Conservation (phyloP, 2,888 invertebrate genomes). For the Mayetiola destructor region DNA sequence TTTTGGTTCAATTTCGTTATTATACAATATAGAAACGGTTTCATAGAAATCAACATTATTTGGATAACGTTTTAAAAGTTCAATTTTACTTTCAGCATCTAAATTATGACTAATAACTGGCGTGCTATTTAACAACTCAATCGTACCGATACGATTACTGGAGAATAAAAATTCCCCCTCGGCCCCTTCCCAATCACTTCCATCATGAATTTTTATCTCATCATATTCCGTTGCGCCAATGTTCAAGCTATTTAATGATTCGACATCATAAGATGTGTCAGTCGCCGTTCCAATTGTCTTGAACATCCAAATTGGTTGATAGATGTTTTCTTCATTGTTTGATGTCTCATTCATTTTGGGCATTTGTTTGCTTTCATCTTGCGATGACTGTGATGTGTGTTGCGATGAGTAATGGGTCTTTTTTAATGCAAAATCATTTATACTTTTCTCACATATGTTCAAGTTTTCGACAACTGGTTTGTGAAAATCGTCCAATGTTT, state of each 20-base stretch:
- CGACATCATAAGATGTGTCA: conserved; percentile 19
- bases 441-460: neutral
- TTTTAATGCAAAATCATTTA: neutral
- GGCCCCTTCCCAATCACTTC: conserved; percentile 33
- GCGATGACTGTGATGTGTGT: neutral
- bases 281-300: conserved; percentile 28
- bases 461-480: neutral
- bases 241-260: neutral
- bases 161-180: conserved; percentile 24
- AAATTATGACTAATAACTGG: neutral
- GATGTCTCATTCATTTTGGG: neutral
- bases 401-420: conserved; percentile 6
- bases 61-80: too few relatives aligned
- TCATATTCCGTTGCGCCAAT: conserved; percentile 4
- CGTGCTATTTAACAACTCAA: neutral
- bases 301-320: conserved; percentile 35
- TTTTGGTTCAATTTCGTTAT: conserved; percentile 27
- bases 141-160: neutral
- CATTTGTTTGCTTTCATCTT: neutral
- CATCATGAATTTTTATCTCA: conserved; percentile 16
- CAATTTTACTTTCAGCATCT: neutral
- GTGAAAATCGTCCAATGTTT: conserved; percentile 1
- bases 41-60: conserved; percentile 23
- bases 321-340: conserved; percentile 29
- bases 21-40: conserved; percentile 30